Conservation (phyloP, 35 echinoderm and acorn worm species). For the Diadema setosum region DNA sequence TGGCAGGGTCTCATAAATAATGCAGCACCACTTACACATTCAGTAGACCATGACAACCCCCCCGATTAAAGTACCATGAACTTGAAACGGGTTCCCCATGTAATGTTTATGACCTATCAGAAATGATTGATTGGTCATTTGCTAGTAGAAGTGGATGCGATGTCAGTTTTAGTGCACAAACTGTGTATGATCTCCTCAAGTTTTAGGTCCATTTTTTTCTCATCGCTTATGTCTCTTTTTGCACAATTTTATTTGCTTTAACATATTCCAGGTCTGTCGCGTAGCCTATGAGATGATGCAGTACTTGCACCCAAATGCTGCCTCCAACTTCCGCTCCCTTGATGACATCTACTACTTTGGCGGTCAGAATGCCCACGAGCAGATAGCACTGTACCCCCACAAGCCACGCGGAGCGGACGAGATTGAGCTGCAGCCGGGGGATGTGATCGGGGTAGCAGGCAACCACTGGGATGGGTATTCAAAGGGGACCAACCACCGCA, state of each 20-base stretch:
- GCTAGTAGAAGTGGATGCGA: not conserved
- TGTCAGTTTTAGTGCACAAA: not conserved
- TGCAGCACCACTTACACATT: too few relatives aligned
- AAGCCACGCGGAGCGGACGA: conserved; percentile 47
- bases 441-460: conserved; percentile 82
- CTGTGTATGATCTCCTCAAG: not conserved
- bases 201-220: not conserved
- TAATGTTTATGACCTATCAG: too few relatives aligned
- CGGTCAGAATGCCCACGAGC: conserved; percentile 84
- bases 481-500: conserved; percentile 64
- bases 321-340: conserved; percentile 83
- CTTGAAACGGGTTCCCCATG: too few relatives aligned
- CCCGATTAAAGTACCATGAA: too few relatives aligned
- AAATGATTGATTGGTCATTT: not conserved
- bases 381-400: conserved; percentile 70
- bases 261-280: conserved; percentile 84
- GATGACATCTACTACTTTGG: conserved; percentile 96
- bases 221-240: too few relatives aligned
- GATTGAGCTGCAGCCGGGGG: conserved; percentile 59
- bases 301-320: conserved; percentile 59
- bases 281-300: conserved; percentile 98
- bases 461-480: conserved; percentile 98
- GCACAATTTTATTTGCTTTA: too few relatives aligned
- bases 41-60: too few relatives aligned
- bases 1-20: too few relatives aligned